Percentiles rank a stretch among this genome's conserved stretches.
Evolutionary conservation across 2,888 invertebrate species (phyloP).

Genomic region (Plebejus argus): DNA sequence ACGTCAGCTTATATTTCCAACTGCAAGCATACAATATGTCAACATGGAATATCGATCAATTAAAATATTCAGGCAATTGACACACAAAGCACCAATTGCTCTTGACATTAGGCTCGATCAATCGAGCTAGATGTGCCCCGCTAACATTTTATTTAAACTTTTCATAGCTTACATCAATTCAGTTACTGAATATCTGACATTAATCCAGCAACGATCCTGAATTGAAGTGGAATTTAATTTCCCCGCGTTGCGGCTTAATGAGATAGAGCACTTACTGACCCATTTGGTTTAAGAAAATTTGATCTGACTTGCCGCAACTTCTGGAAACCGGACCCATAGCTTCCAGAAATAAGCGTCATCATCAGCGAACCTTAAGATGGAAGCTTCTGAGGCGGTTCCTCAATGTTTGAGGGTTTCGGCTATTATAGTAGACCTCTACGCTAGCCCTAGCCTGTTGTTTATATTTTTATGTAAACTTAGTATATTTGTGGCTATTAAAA

Average conservation of each 20-base stretch:
- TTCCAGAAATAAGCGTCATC: background rate
- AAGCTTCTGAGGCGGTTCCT: too few species aligned
- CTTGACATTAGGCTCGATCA: background rate
- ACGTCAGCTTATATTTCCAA: background rate
- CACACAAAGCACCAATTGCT: background rate
- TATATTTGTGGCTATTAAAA: too few species aligned
- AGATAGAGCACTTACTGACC: slow-evolving; percentile 6
- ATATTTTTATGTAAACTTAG: too few species aligned
- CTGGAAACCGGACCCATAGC: background rate
- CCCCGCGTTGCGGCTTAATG: background rate
- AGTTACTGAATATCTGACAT: background rate
- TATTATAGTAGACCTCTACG: too few species aligned
- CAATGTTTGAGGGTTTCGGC: too few species aligned
- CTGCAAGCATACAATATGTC: background rate
- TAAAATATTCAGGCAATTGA: background rate
- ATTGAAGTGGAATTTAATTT: slow-evolving; percentile 11
- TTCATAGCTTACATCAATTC: background rate
- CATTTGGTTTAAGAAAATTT: slow-evolving; percentile 1
- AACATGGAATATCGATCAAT: background rate
- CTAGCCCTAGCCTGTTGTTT: too few species aligned
- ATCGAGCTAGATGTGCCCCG: background rate
- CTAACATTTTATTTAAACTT: background rate
- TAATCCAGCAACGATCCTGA: background rate
- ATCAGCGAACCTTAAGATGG: too few species aligned
- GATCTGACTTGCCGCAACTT: background rate